Base-by-base conservation (phyloP, 2,888 invertebrate genomes). In the Drosophila pegasa region DNA sequence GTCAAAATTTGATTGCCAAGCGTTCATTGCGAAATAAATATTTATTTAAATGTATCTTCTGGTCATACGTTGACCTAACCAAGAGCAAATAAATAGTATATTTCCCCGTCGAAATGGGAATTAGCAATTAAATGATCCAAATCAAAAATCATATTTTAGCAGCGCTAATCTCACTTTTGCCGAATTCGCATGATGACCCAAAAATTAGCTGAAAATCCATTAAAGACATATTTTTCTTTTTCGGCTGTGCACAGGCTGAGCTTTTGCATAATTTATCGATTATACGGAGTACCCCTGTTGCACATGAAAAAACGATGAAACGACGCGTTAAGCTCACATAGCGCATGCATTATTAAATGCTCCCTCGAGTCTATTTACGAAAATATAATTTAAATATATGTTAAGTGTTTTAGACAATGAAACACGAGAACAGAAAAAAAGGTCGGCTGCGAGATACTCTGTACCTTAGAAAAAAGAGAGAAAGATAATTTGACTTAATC, bases 241-340 rank as follows among this genome's bases (percentile, higher is more conserved):
- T 48, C 14, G 14, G 2, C 18, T 6, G 0, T 10, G 1, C 8
- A 22, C 16, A 40, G 5, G 10, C 7, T 37, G 2, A 18, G 12
- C 54, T 31, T 7, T 7, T 52, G 52, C 27, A n/a, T 29, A 52
- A 52, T 40, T 22, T 14, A 22, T 38, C 12, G 38, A 18, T 27
- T 52, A 10, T 6, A 20, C 18, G 33, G 22, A 18, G 1, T 22
- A 14, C n/a, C 14, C 27, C 14, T 14, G 12, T 4, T 38, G 27
- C 0, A 7, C 5, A 6, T 6, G 2, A 12, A 40, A 25, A 41
- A 41, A 25, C 0, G 8, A 37, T n/a, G 1, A 40, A 40, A 12
- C 18, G 5, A 18, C 0, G 2, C 29, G 20, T 10, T 8, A 29
- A n/a, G 2, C 18, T 10, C 9, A 20, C 20, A 29, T 3, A 10